Evolutionary conservation across 1,140 invertebrate genomes (phyloP), one percentile per base, ranked within the genome.

Genomic region (Drosophila setifemur): DNA sequence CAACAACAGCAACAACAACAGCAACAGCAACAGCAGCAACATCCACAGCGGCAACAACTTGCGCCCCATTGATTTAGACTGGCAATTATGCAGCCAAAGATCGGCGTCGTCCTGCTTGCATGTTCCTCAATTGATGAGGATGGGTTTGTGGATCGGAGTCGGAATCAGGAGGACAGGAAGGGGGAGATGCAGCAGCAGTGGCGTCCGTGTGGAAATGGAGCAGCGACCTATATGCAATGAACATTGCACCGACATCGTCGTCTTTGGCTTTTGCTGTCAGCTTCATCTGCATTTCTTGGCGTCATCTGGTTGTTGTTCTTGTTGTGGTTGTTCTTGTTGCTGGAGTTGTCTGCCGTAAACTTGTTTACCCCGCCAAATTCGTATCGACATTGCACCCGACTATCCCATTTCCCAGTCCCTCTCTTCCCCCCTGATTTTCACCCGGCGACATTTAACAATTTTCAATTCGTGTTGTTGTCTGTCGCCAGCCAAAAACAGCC

Each of bases 241-340:
- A 53, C 69, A 52, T 31, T 48, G 57, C 53, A 57, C 33, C 48
- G 48, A 49, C 53, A 48, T 43, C 40, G 26, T 39, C 58, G 43
- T 64, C 26, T 26, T 16, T 2, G 33, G 33, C 33, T 68, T 60
- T 52, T 40, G 76, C 77, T 72, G 75, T 85, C 79, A 79, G 75
- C 74, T 71, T 79, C 79, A 86, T 86, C 79, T 85, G 81, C 74
- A 85, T 85, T 85, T 85, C 74, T 63, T 85, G 79, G 79, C 78
- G 79, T 70, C 69, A 72, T 72, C 43, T 71, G 63, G 48, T 35
- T 48, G 66, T 29, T 28, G 12, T 23, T 64, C 40, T 67, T 68
- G 25, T 39, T 63, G 48, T 49, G n/a, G n/a, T 40, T 54, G 60
- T 39, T 72, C 76, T 67, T 79, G 79, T 64, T 39, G 73, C 72